A percentile compares a stretch with the other conserved stretches of the same genome.
phyloP scores from a whole-genome alignment of 2,113 vertebrate species.

The Lota lota region DNA sequence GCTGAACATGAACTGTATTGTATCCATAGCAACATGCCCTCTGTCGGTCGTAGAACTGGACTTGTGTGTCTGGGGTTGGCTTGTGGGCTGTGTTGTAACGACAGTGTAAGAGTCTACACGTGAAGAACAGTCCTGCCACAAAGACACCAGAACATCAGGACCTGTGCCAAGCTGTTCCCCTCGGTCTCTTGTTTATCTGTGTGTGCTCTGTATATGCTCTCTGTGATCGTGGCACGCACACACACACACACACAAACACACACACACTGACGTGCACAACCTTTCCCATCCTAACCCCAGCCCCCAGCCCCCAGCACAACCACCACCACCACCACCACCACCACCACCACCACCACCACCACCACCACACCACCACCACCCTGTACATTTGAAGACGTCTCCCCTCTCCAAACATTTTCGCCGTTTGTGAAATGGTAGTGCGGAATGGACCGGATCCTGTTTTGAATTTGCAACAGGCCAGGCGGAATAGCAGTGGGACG shows the following conservation, averaged over 20 bases:
- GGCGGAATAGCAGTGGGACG: slow-evolving; percentile 24
- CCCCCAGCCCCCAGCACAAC: neutral
- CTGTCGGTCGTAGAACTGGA: too few relatives aligned
- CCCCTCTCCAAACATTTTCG: slow-evolving; percentile 9
- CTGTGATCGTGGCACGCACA: slow-evolving; percentile 34
- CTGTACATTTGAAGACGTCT: slow-evolving; percentile 24
- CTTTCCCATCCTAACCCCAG: slow-evolving; percentile 56
- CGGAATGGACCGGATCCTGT: slow-evolving; percentile 23
- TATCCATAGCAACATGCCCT: too few relatives aligned
- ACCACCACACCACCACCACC: neutral
- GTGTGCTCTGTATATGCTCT: slow-evolving; percentile 39
- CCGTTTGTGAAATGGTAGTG: slow-evolving; percentile 12
- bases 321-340: slow-evolving; percentile 7
- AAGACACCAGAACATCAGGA: slow-evolving; percentile 34
- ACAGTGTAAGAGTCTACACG: too few relatives aligned
- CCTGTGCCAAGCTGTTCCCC: slow-evolving; percentile 39
- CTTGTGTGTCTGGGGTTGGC: too few relatives aligned
- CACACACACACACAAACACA: too few relatives aligned
- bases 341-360: slow-evolving; percentile 10
- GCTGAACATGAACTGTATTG: too few relatives aligned
- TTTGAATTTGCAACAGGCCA: slow-evolving; percentile 39
- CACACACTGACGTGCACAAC: slow-evolving; percentile 44
- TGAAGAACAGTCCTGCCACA: slow-evolving; percentile 35
- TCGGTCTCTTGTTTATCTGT: slow-evolving; percentile 54
- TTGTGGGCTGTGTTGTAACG: too few relatives aligned